Evolutionary conservation across 2,888 invertebrate species (phyloP).

Genomic region (Aporophyla nigra): DNA sequence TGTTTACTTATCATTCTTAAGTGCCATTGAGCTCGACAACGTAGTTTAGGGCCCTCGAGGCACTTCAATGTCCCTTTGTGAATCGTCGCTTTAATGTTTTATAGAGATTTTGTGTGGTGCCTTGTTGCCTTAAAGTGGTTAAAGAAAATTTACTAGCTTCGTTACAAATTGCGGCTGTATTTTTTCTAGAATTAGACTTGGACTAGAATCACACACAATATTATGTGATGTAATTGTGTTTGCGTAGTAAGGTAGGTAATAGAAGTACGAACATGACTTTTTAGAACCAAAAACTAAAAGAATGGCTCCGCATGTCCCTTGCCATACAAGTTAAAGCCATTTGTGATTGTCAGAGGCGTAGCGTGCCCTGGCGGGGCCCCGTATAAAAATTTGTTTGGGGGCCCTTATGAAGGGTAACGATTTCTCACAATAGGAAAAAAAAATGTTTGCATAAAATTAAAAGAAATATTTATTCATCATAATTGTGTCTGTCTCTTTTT

Average conservation of each 20-base stretch:
- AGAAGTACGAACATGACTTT: background rate
- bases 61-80: conserved; percentile 81
- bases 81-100: conserved; percentile 77
- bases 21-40: conserved; percentile 80
- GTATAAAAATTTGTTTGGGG: too few species aligned
- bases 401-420: too few species aligned
- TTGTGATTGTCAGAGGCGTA: conserved; percentile 61
- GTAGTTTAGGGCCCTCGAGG: conserved; percentile 79
- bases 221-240: background rate
- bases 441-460: too few species aligned
- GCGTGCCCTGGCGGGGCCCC: too few species aligned
- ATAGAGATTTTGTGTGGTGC: conserved; percentile 72
- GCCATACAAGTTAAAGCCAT: conserved; percentile 52
- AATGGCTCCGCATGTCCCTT: conserved; percentile 42
- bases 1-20: conserved; percentile 82
- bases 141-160: conserved; percentile 6
- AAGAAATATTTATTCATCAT: too few species aligned
- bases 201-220: background rate
- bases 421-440: too few species aligned
- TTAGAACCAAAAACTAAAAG: conserved; percentile 24
- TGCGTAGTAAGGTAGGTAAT: background rate
- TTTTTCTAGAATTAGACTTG: background rate
- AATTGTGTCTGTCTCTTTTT: too few species aligned
- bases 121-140: conserved; percentile 33
- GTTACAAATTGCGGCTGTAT: background rate